These are phyloP conservation scores for Liposcelis brunnea DNA, from an alignment of 2,888 invertebrate species.

Conservation along the genomic window DNA sequence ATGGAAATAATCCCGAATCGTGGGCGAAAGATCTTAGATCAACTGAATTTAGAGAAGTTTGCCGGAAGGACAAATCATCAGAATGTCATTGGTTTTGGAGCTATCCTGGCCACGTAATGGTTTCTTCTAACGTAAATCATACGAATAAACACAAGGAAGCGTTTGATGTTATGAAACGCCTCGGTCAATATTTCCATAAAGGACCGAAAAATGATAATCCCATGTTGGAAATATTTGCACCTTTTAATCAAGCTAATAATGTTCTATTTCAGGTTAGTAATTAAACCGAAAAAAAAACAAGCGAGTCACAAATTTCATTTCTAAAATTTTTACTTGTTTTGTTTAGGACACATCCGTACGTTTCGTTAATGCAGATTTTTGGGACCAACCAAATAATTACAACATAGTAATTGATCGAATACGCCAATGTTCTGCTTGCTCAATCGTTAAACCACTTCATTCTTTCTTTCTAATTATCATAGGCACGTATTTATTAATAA, in stretches of 20 bases:
- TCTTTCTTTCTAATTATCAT: too few species aligned
- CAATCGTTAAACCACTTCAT: too few species aligned
- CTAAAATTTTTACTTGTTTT: too few species aligned
- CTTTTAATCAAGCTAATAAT: slow-evolving; percentile 1
- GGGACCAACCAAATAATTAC: too few species aligned
- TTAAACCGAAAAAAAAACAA: not conserved
- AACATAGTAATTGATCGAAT: too few species aligned
- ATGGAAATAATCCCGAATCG: not conserved
- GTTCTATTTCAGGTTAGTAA: slow-evolving; percentile 7
- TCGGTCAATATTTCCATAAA: not conserved
- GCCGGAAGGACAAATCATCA: not conserved
- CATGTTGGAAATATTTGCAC: not conserved
- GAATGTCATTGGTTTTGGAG: not conserved
- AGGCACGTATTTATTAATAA: too few species aligned
- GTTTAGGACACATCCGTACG: too few species aligned
- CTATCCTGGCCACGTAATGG: not conserved
- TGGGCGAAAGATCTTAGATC: not conserved
- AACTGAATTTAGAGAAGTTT: not conserved
- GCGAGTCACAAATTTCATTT: too few species aligned
- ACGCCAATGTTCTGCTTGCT: too few species aligned
- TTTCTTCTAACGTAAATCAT: not conserved
- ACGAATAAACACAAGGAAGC: not conserved
- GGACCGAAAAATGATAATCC: not conserved
- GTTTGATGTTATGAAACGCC: not conserved
- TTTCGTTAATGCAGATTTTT: too few species aligned